Base-by-base conservation (phyloP, 64 coral and sea anemone species). In the Dendronephthya gigantea region DNA sequence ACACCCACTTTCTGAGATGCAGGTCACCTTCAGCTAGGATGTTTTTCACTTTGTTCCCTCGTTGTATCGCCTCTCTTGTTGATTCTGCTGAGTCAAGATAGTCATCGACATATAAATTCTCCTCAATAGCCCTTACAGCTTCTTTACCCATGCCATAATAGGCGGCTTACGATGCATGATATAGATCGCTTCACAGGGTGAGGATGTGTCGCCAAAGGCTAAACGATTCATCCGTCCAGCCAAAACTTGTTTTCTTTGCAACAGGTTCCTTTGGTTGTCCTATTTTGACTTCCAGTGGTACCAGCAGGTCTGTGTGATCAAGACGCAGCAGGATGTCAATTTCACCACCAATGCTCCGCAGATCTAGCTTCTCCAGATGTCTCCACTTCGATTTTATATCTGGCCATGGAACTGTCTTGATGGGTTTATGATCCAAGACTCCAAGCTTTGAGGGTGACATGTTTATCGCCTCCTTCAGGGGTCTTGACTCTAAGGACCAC, bases 51-150 rank as follows among this genome's bases (percentile, higher is more conserved):
- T 74, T 28, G 11, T 74, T 0, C 11, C 68, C 68, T 1, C 68
- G 13, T 35, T 27, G 32, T 19, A 74, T 74, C 10, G 68, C 68
- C 30, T 74, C 19, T 74, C 30, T 28, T 13, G 22, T n/a, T 70
- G 19, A 70, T 70, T 70, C 66, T 70, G 29, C 66, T 25, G 66
- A 70, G 23, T 70, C 66, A 70, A 70, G 66, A n/a, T 70, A 25
- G 66, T 70, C 23, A n/a, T 70, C 66, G 8, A 70, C 66, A 70
- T 70, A 70, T n/a, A 70, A n/a, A 28, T 70, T 70, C 66, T n/a
- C 29, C 8, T 70, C 29, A 8, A 70, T 70, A 8, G 66, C 66
- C 25, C 23, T 70, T 31, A n/a, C 66, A 6, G 66, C 66, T 70
- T 70, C 66, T 70, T n/a, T 70, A 8, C 66, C 66, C 6, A 6